A percentile compares a stretch with the other conserved stretches of the same genome.
Conservation (phyloP, 1,140 invertebrate species). For the Palaemon carinicauda region DNA sequence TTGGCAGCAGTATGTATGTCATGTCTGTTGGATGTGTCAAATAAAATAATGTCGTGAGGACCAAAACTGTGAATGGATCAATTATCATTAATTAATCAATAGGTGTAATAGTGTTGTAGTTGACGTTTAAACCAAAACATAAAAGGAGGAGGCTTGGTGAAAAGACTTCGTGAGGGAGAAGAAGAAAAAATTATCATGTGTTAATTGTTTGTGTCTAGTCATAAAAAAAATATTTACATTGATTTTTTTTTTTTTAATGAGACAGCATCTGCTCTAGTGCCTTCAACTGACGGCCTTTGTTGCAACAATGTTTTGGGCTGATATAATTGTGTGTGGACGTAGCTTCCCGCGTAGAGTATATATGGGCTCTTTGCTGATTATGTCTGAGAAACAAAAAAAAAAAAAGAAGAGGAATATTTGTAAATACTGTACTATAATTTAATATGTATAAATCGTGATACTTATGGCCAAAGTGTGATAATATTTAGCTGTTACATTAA, state of each 20-base stretch:
- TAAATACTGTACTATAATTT: constrained; percentile 25
- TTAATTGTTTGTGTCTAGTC: constrained; percentile 34
- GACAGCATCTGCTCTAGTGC: constrained; percentile 24
- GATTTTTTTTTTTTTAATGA: too few species aligned
- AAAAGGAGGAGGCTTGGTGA: too few species aligned
- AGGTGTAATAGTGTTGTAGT: too few species aligned
- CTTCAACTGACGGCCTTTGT: constrained; percentile 40
- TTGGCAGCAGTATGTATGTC: too few species aligned
- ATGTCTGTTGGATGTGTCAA: too few species aligned
- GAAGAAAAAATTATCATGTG: not conserved
- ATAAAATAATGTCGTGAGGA: too few species aligned
- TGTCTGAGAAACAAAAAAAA: not conserved
- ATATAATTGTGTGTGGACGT: too few species aligned
- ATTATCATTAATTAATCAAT: too few species aligned
- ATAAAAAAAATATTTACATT: not conserved
- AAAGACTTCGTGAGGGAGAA: not conserved
- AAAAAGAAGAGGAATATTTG: constrained; percentile 12
- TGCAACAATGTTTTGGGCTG: constrained; percentile 14
- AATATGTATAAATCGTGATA: constrained; percentile 55
- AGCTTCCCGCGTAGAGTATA: not conserved
- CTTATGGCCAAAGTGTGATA: constrained; percentile 59
- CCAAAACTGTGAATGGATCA: too few species aligned
- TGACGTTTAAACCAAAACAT: too few species aligned
- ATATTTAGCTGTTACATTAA: constrained; percentile 35
- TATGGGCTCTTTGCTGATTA: not conserved